Evolutionary conservation across 1,140 invertebrate species (phyloP).

Genomic region (Kradibia gibbosae): DNA sequence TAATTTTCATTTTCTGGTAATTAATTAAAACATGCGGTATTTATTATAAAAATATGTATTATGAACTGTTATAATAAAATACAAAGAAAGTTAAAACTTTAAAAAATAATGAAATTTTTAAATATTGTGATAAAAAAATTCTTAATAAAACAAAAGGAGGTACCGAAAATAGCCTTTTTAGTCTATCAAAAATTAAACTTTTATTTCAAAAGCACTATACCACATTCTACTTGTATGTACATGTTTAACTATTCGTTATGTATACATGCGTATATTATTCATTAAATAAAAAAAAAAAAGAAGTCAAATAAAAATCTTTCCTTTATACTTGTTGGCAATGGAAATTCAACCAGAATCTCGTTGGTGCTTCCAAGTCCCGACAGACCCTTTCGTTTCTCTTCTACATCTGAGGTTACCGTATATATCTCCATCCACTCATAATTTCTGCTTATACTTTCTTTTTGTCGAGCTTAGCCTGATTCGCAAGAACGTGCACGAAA

Average conservation of each 20-base stretch:
- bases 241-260: not conserved
- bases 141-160: not conserved
- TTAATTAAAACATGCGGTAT: too few relatives aligned
- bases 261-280: not conserved
- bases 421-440: not conserved
- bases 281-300: not conserved
- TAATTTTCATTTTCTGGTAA: too few relatives aligned
- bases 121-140: too few relatives aligned
- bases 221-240: not conserved
- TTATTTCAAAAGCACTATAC: too few relatives aligned
- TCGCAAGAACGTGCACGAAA: not conserved
- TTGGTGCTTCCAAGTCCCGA: not conserved
- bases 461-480: not conserved
- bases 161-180: not conserved
- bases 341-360: constrained; percentile 25
- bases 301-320: constrained; percentile 5
- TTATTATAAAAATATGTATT: too few relatives aligned
- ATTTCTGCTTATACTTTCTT: constrained; percentile 20
- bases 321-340: constrained; percentile 28
- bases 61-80: not conserved
- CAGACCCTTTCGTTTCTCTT: not conserved
- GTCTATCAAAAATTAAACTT: too few relatives aligned
- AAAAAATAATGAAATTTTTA: too few relatives aligned
- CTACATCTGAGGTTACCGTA: not conserved
- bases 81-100: too few relatives aligned